A percentile compares a stretch with the other conserved stretches of the same genome.
Evolutionary conservation across 2,113 vertebrate species (phyloP).

Genomic region (Ptychochromis oligacanthus): DNA sequence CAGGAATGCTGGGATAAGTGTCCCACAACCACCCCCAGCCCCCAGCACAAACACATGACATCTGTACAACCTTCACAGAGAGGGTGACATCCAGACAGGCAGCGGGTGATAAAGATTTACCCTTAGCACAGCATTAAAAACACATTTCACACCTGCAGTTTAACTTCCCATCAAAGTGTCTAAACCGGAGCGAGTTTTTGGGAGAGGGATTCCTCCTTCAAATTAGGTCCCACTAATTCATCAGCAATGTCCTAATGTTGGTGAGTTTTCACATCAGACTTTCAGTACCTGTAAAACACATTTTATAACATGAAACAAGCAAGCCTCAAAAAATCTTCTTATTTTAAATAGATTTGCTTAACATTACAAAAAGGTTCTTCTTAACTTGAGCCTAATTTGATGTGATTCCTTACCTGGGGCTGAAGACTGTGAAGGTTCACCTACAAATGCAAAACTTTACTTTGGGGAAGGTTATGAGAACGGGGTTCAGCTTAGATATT

Average conservation of each 20-base stretch:
- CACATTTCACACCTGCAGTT: not conserved
- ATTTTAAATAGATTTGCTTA: not conserved
- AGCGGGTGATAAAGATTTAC: not conserved
- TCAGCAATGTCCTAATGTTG: too few relatives aligned
- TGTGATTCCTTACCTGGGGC: not conserved
- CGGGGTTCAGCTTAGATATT: not conserved
- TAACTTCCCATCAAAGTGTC: too few relatives aligned
- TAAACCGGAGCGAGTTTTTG: not conserved
- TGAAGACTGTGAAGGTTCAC: not conserved
- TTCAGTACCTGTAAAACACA: too few relatives aligned
- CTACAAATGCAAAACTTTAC: not conserved
- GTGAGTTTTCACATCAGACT: too few relatives aligned
- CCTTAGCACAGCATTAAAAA: too few relatives aligned
- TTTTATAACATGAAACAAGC: not conserved
- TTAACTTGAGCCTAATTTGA: too few relatives aligned
- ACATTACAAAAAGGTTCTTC: too few relatives aligned
- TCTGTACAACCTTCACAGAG: not conserved
- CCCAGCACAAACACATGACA: not conserved
- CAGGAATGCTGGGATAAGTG: conserved; percentile 56
- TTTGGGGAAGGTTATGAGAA: fast-evolving
- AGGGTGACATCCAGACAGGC: not conserved
- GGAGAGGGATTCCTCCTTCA: too few relatives aligned
- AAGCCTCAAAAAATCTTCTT: fast-evolving
- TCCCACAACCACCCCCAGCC: not conserved
- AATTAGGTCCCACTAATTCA: too few relatives aligned